Base-by-base conservation (phyloP, 2,113 vertebrate genomes). In the Psophia crepitans region DNA sequence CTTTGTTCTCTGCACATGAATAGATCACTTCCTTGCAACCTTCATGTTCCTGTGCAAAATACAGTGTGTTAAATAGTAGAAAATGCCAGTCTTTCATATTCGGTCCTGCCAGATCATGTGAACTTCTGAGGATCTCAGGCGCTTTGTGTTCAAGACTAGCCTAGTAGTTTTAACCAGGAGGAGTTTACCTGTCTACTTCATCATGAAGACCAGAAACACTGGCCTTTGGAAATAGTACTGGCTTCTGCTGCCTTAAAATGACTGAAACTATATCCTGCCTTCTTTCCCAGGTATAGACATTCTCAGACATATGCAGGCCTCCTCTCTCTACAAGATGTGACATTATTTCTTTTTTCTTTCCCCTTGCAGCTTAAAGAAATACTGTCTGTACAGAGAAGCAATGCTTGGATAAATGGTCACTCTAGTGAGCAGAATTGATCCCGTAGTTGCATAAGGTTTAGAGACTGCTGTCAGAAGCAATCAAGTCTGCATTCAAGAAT, bases 1-100 rank as follows among this genome's bases (percentile, higher is more conserved):
- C 33, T 37, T 82, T 17, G 19, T 70, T 84, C 46, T 32, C 15
- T 8, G 7, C 0, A 1, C 3, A 2, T 12, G 15, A 2, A 21
- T 48, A 35, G 32, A 78, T 78, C 11, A 1, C 20, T 75, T 74
- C 68, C 11, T 41, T 44, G 28, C 32, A 41, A 46, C 2, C 7
- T 68, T 21, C 51, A 5, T 23, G 32, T 51, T 65, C 28, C 56
- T 12, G 1, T 41, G 24, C 51, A 78, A 41, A 30, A 35, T 0
- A 0, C 14, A 21, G 32, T 22, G 15, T 44, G 5, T 3, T 37
- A 33, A 63, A 28, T 44, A 46, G 17, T 78, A 51, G 41, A 79
- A 82, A 85, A 74, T 53, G 8, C 21, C 5, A 1, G 6, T 78
- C 8, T 58, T 64, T 70, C 7, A 0, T 17, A n/a, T 41, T 5